Base-by-base conservation (phyloP, 2,113 vertebrate genomes). In the Fregetta grallaria region DNA sequence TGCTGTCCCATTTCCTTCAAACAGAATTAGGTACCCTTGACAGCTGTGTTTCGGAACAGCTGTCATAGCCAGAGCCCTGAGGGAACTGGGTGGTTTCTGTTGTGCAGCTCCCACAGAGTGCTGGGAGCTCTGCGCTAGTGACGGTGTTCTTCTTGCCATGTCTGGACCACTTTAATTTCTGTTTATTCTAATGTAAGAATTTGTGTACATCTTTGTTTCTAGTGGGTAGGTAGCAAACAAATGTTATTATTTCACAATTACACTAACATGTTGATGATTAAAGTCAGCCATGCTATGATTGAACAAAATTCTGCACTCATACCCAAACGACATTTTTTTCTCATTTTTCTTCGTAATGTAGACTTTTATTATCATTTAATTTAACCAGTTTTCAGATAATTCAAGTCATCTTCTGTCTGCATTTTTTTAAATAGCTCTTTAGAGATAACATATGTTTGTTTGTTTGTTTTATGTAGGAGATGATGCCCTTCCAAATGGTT, bases 401-500 rank as follows among this genome's bases (percentile, higher is more conserved):
- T 72, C 26, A 79, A 30, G 26, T 36, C 17, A n/a, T 47, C 9
- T 71, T 74, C 32, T 93, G 42, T 42, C 23, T 78, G 21, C 5
- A 3, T 16, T 68, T 56, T 80, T 65, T 32, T 6, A 58, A 53
- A 11, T 38, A 58, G 8, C 15, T 84, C 21, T 88, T 47, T 13
- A 34, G 29, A 73, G 42, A 25, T 67, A 71, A 77, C 17, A 14
- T 38, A 2, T 5, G 1, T 47, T 40, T 34, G 2, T 65, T 84
- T 30, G 3, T 47, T 65, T 70, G 1, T 91, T 68, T 68, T 76
- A 2, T 90, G 11, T 44, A 99, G 99, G 99, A 79, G 96, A 98
- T 12, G 99, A 99, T 8, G 99, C 99, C 4, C 98, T 99, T 92
- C 99, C 99, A 20, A 99, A 99, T 7, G 99, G 99, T 44, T 96